Conservation (phyloP, 2,113 vertebrate genomes). For the Chunga burmeisteri region DNA sequence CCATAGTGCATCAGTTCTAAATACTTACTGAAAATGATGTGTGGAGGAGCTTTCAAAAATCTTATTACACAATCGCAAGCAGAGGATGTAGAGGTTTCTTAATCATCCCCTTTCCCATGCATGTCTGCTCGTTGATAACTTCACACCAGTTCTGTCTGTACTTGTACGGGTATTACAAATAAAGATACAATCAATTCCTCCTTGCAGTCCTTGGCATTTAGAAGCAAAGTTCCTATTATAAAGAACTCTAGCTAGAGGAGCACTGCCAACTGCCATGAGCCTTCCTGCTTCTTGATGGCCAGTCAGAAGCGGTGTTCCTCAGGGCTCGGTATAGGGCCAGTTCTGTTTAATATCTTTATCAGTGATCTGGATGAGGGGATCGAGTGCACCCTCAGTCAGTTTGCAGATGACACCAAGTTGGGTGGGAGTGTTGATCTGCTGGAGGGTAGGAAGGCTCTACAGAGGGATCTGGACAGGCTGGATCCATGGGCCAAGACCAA, state of each 20-base stretch:
- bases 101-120: background rate
- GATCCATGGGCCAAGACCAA: no score
- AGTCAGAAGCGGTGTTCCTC: no score
- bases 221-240: background rate
- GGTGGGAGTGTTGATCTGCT: no score
- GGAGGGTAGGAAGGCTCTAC: no score
- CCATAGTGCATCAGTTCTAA: background rate
- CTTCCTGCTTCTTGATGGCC: background rate
- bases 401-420: no score
- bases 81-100: background rate
- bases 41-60: background rate
- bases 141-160: background rate
- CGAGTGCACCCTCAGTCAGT: no score
- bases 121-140: fast-evolving
- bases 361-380: no score
- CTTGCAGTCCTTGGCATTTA: background rate
- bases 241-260: background rate
- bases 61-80: background rate
- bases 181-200: background rate
- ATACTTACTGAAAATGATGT: background rate
- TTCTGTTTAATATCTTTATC: no score
- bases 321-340: no score
- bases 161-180: background rate
- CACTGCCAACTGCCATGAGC: background rate
- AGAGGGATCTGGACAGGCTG: no score